Conservation (phyloP, 2,888 invertebrate genomes). For the Hyles lineata region DNA sequence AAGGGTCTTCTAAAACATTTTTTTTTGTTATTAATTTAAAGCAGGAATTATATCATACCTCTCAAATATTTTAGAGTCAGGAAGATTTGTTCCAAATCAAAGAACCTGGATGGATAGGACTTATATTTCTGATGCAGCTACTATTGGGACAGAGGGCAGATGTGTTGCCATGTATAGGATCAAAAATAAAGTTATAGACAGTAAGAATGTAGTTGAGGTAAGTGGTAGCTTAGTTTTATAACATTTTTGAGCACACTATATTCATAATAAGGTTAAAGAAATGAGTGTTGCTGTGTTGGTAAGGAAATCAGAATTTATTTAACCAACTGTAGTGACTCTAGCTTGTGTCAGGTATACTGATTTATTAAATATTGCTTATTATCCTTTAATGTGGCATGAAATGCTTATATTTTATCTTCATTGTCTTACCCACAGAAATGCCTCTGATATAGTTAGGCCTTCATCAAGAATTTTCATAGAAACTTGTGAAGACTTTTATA, state of each 20-base stretch:
- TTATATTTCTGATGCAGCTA: slow-evolving; percentile 86
- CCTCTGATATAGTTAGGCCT: no score
- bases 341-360: no score
- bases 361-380: no score
- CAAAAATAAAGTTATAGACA: slow-evolving; percentile 85
- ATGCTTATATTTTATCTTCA: no score
- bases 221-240: slow-evolving; percentile 44
- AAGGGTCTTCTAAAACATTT: slow-evolving; percentile 39
- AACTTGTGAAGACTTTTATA: not conserved
- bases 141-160: slow-evolving; percentile 84
- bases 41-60: no score
- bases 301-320: no score
- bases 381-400: no score
- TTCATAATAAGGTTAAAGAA: not conserved
- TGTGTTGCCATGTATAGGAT: slow-evolving; percentile 89
- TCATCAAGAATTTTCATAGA: no score
- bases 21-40: no score
- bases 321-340: no score
- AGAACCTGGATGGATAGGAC: slow-evolving; percentile 81
- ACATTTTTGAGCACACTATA: not conserved
- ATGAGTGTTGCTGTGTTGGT: no score
- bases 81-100: slow-evolving; percentile 82
- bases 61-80: slow-evolving; percentile 82
- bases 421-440: no score
- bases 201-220: slow-evolving; percentile 88